Evolutionary conservation across 2,888 invertebrate species (phyloP), one percentile per base, ranked within the genome.

Genomic region (Aromia moschata): DNA sequence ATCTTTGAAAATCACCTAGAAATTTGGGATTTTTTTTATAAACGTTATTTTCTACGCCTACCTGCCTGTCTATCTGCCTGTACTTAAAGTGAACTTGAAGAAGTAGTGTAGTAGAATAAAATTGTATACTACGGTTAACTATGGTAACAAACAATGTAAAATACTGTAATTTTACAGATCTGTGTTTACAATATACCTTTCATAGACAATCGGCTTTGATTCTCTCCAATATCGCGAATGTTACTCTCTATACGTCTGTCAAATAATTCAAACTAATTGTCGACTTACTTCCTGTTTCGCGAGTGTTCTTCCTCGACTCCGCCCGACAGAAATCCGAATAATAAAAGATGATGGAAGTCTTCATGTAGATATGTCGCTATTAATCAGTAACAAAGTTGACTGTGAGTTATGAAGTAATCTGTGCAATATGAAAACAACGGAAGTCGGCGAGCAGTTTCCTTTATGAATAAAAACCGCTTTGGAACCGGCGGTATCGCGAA

Each of bases 391-490:
- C 56, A 62, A 62, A 59, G 62, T 64, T 61, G 56, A 55, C 62
- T 55, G 56, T 65, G 65, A 65, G 60, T 65, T 65, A 65, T 60
- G 65, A 60, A 60, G 62, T 62, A 65, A 65, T 56, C 56, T 40
- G 54, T 61, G 51, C 64, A 65, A 60, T 65, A 65, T 60, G 62
- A 60, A 62, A 64, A 64, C 61, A 64, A 61, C 61, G 65, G 65
- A 65, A 65, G 62, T 58, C 65, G 58, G 60, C 65, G 62, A 65
- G 60, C 65, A 60, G 65, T 62, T 65, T 65, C 65, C 65, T 57
- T 56, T 62, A 49, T 55, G 65, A 62, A 65, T 65, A 65, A 65
- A 65, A 65, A 65, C 62, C 56, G 56, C 52, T 61, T 65, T 57
- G 51, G 44, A 14, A 46, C 40, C 36, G 47, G 56, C 45, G 52